A percentile compares a stretch with the other conserved stretches of the same genome.
Conservation (phyloP, 2,113 vertebrate species). For the Sphyrna mokarran region DNA sequence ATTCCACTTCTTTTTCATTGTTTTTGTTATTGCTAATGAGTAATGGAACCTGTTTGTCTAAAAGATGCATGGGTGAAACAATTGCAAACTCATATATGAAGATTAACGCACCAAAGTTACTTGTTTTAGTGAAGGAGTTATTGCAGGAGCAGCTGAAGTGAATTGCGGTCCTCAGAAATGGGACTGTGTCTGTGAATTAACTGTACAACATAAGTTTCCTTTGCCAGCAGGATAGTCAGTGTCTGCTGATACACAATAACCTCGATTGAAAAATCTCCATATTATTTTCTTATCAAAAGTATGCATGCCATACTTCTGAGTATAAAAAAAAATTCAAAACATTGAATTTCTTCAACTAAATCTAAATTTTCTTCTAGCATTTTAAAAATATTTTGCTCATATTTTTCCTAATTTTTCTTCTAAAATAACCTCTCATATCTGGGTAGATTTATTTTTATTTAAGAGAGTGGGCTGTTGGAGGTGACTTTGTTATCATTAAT, state of each 20-base stretch:
- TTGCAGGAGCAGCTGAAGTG: background rate
- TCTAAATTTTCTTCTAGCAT: background rate
- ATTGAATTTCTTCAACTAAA: background rate
- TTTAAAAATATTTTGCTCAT: background rate
- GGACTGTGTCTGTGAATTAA: conserved; percentile 19
- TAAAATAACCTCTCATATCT: background rate
- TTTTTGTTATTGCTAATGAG: background rate
- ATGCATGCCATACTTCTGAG: background rate
- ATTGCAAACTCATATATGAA: background rate
- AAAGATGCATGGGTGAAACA: background rate
- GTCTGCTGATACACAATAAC: background rate
- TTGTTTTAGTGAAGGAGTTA: background rate
- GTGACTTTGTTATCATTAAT: background rate
- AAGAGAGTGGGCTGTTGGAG: no score
- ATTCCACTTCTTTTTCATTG: background rate
- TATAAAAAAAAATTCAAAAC: background rate
- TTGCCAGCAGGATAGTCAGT: background rate
- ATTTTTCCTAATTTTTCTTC: background rate
- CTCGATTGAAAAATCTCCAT: background rate
- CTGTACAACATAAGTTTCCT: background rate
- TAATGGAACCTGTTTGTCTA: background rate
- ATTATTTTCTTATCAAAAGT: background rate
- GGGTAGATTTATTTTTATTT: background rate
- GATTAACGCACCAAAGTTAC: conserved; percentile 5
- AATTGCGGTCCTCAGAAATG: conserved; percentile 7